These are phyloP conservation scores for Callosobruchus maculatus DNA, from an alignment of 2,888 invertebrate genomes.

Conservation along the genomic window DNA sequence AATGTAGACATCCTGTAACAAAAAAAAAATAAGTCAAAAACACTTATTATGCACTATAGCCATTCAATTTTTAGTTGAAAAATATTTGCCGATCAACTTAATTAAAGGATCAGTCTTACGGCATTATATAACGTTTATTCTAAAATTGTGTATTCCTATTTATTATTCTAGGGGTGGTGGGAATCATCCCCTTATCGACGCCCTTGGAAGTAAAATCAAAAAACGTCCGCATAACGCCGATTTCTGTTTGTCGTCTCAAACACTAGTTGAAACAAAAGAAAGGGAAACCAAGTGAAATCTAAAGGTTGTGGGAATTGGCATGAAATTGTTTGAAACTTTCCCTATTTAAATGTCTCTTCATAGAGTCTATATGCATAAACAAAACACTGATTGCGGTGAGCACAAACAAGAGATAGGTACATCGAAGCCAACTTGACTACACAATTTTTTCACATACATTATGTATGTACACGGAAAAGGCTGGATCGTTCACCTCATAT, in stretches of 20 bases:
- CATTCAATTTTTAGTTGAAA: too few species aligned
- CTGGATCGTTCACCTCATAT: too few species aligned
- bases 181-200: too few species aligned
- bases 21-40: background rate
- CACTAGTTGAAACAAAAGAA: background rate
- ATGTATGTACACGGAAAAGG: background rate
- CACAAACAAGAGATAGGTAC: background rate
- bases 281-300: background rate
- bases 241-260: background rate
- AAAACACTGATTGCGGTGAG: background rate
- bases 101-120: too few species aligned
- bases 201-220: too few species aligned
- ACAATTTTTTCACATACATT: background rate
- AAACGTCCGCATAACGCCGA: background rate
- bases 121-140: too few species aligned
- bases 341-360: background rate
- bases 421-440: background rate
- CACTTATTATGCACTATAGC: too few species aligned
- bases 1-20: constrained; percentile 46
- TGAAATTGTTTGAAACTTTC: background rate
- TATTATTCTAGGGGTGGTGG: too few species aligned
- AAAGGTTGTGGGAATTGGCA: background rate
- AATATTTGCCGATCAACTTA: too few species aligned
- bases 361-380: background rate
- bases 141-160: too few species aligned